Percentiles rank a stretch among this genome's conserved stretches.
phyloP scores from a whole-genome alignment of 2,797 vertebrate genomes.

The Pseudotriccus pelzelni region DNA sequence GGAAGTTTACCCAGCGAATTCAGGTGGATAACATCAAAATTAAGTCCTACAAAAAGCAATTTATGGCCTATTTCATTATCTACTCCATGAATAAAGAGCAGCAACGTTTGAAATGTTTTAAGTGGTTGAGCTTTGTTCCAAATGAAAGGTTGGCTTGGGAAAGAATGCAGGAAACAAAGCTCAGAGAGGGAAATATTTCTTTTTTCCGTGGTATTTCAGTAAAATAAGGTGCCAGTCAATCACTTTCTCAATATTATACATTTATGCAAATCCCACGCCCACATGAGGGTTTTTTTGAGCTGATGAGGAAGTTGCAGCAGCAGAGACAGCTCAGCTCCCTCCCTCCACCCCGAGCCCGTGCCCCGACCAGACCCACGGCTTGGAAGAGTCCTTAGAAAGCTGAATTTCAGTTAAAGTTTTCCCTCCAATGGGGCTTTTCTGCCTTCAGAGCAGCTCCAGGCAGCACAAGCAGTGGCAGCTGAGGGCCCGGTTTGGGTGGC shows the following conservation, averaged over 20 bases:
- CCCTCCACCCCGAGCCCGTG: neutral
- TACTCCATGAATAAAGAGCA: neutral
- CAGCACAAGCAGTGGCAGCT: neutral
- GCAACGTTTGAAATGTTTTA: neutral
- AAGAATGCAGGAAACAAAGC: slow-evolving; percentile 6
- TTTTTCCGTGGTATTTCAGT: slow-evolving; percentile 29
- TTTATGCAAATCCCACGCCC: slow-evolving; percentile 35
- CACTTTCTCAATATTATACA: slow-evolving; percentile 39
- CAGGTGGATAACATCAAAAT: neutral
- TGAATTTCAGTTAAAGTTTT: neutral
- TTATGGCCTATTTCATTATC: neutral
- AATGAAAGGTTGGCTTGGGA: neutral
- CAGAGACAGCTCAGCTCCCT: slow-evolving; percentile 34
- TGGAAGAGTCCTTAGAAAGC: neutral
- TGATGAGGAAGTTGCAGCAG: slow-evolving; percentile 40
- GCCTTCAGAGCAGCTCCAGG: rapidly evolving
- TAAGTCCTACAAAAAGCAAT: neutral
- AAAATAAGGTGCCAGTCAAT: slow-evolving; percentile 58
- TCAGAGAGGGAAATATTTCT: slow-evolving; percentile 12
- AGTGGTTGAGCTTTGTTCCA: neutral
- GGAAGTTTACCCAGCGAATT: neutral
- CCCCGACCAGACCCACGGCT: neutral
- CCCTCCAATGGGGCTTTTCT: neutral
- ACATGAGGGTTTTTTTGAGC: slow-evolving; percentile 17
- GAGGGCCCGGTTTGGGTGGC: no score